A percentile compares a stretch with the other conserved stretches of the same genome.
These are phyloP conservation scores for Pteromalus puparum DNA, from an alignment of 1,140 invertebrate species.

Conservation along the genomic window DNA sequence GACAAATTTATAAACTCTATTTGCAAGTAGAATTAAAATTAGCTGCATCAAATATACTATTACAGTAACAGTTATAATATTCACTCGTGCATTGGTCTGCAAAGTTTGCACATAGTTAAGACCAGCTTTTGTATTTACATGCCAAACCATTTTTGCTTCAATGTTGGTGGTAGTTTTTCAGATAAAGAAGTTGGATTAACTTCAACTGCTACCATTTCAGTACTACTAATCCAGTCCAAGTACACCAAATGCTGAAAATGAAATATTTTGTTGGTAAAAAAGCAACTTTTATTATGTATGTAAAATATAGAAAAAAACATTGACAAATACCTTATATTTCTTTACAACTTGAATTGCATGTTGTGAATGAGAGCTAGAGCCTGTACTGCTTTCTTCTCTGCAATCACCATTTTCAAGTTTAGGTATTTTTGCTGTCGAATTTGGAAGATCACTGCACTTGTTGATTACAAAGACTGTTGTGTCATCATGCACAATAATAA, in stretches of 20 bases:
- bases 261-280: constrained; percentile 43
- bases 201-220: constrained; percentile 82
- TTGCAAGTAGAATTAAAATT: not conserved
- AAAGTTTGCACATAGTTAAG: not conserved
- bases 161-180: constrained; percentile 79
- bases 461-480: constrained; percentile 79
- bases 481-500: constrained; percentile 82
- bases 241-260: constrained; percentile 80
- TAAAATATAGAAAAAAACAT: constrained; percentile 26
- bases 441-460: constrained; percentile 72
- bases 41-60: not conserved
- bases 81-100: not conserved
- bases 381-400: constrained; percentile 67
- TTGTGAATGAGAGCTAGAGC: constrained; percentile 64
- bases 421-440: constrained; percentile 68
- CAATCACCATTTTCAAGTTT: constrained; percentile 68
- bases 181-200: constrained; percentile 79
- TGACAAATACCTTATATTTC: constrained; percentile 72
- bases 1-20: no score
- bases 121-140: constrained; percentile 59
- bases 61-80: not conserved
- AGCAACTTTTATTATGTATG: not conserved
- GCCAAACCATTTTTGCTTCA: constrained; percentile 80
- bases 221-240: constrained; percentile 76
- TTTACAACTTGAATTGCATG: constrained; percentile 70